Evolutionary conservation across 1,140 invertebrate genomes (phyloP).

Genomic region (Drosophila busckii): DNA sequence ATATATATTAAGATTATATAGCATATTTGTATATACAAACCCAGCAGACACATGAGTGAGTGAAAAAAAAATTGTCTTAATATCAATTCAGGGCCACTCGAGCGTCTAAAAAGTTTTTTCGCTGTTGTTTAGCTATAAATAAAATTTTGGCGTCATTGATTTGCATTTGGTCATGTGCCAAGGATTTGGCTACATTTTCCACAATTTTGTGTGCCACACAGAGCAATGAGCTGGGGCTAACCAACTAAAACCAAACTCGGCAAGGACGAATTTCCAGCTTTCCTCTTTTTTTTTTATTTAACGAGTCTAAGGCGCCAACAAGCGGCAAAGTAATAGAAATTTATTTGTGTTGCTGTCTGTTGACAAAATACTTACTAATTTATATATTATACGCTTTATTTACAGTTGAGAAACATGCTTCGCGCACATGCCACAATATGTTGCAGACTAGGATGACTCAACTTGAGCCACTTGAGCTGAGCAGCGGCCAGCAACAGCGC

Average conservation of each 20-base stretch:
- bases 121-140: slow-evolving; percentile 23
- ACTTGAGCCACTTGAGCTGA: neutral
- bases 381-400: no score
- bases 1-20: no score
- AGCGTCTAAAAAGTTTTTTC: slow-evolving; percentile 21
- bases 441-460: slow-evolving; percentile 25
- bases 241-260: no score
- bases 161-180: slow-evolving; percentile 42
- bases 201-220: neutral
- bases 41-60: neutral
- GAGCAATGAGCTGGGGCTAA: no score
- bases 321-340: no score
- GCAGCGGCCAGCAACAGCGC: slow-evolving; percentile 6
- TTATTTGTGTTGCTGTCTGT: no score
- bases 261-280: no score
- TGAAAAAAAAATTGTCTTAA: slow-evolving; percentile 39
- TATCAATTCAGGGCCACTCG: slow-evolving; percentile 38
- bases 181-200: slow-evolving; percentile 5
- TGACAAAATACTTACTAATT: no score
- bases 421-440: no score
- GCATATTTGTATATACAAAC: slow-evolving; percentile 5
- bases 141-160: slow-evolving; percentile 46
- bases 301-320: no score
- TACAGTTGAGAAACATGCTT: no score
- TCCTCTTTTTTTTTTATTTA: no score